Percentiles rank a stretch among this genome's conserved stretches.
phyloP scores from a whole-genome alignment of 2,113 vertebrate species.

The Aldabrachelys gigantea region DNA sequence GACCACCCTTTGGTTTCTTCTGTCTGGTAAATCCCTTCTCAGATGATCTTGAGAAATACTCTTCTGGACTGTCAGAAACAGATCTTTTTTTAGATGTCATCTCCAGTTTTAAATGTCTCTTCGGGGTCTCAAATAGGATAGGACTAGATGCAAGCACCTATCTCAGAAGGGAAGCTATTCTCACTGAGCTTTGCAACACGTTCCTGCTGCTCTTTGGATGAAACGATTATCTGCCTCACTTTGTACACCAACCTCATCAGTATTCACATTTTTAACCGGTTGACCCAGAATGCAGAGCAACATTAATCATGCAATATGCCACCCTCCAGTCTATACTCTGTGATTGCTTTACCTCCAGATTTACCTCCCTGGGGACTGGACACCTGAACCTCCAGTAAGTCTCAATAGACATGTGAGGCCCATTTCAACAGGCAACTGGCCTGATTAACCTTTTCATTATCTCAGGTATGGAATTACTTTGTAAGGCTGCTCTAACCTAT shows the following conservation, averaged over 20 bases:
- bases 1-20: neutral
- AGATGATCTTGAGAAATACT: neutral
- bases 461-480: neutral
- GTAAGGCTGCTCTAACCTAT: neutral
- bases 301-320: neutral
- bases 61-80: neutral
- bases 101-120: neutral
- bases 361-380: neutral
- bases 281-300: neutral
- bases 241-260: neutral
- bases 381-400: neutral
- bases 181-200: neutral
- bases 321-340: neutral
- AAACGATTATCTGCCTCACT: neutral
- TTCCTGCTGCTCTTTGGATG: neutral
- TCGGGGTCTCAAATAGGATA: neutral
- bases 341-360: neutral
- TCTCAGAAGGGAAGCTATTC: neutral
- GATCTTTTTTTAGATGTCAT: neutral
- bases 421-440: neutral
- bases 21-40: neutral
- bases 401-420: neutral
- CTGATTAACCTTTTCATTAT: neutral
- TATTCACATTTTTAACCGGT: neutral
- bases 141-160: too few species aligned